Conservation (phyloP, 2,113 vertebrate genomes). For the Indicator maculatus region DNA sequence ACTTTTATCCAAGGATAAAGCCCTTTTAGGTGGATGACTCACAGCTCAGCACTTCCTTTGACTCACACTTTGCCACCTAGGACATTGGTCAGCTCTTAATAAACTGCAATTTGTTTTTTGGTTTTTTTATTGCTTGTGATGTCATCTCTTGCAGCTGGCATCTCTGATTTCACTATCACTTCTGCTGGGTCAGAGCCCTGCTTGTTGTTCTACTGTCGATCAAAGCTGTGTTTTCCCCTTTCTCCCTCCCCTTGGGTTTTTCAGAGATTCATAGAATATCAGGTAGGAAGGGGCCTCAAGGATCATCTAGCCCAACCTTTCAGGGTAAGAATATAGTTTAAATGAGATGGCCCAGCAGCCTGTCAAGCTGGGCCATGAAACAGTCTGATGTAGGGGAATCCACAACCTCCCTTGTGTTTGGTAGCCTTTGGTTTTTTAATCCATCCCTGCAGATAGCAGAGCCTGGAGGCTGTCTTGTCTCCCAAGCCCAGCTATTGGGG, state of each 20-base stretch:
- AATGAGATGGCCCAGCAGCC: too few relatives aligned
- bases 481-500: neutral
- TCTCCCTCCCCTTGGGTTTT: neutral
- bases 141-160: neutral
- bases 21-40: constrained; percentile 46
- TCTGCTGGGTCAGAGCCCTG: neutral
- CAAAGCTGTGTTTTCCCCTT: neutral
- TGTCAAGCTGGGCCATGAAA: too few relatives aligned
- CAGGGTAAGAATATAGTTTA: too few relatives aligned
- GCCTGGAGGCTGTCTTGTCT: neutral
- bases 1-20: constrained; percentile 42
- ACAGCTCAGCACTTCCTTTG: constrained; percentile 27
- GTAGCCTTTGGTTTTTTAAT: neutral
- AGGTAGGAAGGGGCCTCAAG: too few relatives aligned
- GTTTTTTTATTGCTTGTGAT: neutral
- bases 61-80: constrained; percentile 27
- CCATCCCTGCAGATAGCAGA: neutral
- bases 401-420: neutral
- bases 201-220: neutral
- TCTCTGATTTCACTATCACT: constrained; percentile 12
- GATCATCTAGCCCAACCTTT: too few relatives aligned
- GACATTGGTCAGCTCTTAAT: constrained; percentile 32
- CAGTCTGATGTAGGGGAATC: too few relatives aligned
- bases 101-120: neutral
- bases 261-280: too few relatives aligned